phyloP scores from a whole-genome alignment of 2,113 vertebrate genomes.

The Coracopsis vasa region DNA sequence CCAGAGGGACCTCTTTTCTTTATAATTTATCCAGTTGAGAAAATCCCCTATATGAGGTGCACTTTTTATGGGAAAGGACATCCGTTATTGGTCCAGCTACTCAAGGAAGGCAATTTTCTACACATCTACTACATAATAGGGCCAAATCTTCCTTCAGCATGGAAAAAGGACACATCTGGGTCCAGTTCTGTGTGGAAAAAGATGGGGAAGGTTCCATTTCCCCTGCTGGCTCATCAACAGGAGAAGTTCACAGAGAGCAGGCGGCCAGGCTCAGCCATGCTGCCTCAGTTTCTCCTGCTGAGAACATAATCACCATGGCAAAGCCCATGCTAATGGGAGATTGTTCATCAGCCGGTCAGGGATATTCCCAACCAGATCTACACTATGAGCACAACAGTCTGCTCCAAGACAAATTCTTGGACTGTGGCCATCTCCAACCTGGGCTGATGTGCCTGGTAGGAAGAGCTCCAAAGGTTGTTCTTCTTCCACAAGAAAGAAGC shows the following conservation, averaged over 20 bases:
- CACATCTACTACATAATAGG: not conserved
- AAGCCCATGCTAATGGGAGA: not conserved
- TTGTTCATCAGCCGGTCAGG: not conserved
- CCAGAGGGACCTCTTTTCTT: not conserved
- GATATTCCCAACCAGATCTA: not conserved
- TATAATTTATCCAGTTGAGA: not conserved
- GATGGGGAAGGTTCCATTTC: not conserved
- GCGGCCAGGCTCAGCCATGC: not conserved
- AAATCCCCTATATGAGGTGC: not conserved
- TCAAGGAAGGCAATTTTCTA: not conserved
- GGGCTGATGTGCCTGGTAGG: not conserved
- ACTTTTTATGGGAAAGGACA: not conserved
- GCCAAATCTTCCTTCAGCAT: not conserved
- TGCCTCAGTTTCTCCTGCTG: not conserved
- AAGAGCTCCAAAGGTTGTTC: not conserved
- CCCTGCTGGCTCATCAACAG: not conserved
- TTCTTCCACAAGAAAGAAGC: constrained; percentile 2
- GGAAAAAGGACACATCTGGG: not conserved
- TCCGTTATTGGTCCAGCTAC: not conserved
- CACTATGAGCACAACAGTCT: not conserved
- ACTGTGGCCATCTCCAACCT: not conserved
- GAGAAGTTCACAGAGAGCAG: not conserved
- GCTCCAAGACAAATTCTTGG: not conserved
- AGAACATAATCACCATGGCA: not conserved
- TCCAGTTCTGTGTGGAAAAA: not conserved